Base-by-base conservation (phyloP, 1,140 invertebrate genomes). In the Coelopa frigida region DNA sequence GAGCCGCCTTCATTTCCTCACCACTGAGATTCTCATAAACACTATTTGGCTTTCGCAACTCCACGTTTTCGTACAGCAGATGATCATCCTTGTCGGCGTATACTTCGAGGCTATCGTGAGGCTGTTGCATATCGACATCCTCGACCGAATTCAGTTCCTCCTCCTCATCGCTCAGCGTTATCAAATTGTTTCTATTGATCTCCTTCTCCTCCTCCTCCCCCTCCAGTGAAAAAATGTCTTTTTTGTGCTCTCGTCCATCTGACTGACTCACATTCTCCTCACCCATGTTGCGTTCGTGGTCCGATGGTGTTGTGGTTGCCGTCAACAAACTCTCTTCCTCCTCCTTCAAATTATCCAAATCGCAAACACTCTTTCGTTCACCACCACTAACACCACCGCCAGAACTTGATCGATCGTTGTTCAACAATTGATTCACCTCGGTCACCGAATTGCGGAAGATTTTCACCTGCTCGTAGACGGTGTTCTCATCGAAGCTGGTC, bases 401-500 rank as follows among this genome's bases (percentile, higher is more conserved):
- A 3, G 29, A 5, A 38, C 31, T 43, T 14, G 46, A 47, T 5
- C 41, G 39, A 18, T 48, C 36, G 31, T 67, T 60, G 18, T 49
- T 60, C 1, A 68, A 41, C 50, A 86, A 66, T 22, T 81, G 79
- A 61, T 86, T 86, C 0, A 86, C 80, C 68, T 86, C 83, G 43
- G 84, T 77, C 38, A 86, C 79, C 15, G 82, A 84, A 52, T 80
- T 74, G 26, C 79, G 74, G 48, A 85, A 81, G 53, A 83, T 78
- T 54, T 84, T 85, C 0, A 85, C 82, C 71, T 85, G 82, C 54
- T 84, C 81, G 56, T 86, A 86, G 0, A 86, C 78, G 26, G 74
- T 77, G 37, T 62, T 52, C 44, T 70, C 66, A 50, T 69, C 63
- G 35, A 70, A 68, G 26, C 59, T 60, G 0, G 69, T 68, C 32